Conservation (phyloP, 2,797 vertebrate species). For the Glossophaga mutica region DNA sequence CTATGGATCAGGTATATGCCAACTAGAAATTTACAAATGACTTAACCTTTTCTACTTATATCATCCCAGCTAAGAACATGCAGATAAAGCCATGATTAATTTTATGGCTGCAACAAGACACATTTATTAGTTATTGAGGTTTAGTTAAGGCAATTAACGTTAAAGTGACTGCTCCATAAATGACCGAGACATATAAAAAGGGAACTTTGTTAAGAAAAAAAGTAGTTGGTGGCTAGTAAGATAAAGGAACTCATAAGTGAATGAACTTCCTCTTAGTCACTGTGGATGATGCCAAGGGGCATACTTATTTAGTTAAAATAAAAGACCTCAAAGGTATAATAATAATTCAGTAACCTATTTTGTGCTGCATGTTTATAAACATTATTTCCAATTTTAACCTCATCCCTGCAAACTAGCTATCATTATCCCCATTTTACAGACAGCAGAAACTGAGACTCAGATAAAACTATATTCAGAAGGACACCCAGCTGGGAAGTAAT, state of each 20-base stretch:
- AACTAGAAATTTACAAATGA: conserved; percentile 28
- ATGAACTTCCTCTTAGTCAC: background rate
- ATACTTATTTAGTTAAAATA: background rate
- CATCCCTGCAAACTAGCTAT: background rate
- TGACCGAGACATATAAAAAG: conserved; percentile 2
- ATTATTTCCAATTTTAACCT: conserved; percentile 32
- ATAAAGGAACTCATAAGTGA: background rate
- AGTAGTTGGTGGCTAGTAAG: background rate
- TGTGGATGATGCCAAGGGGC: background rate
- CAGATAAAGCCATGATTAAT: conserved; percentile 20
- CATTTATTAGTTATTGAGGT: background rate
- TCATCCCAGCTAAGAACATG: background rate
- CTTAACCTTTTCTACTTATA: background rate
- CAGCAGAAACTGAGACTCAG: background rate
- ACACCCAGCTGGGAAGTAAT: background rate
- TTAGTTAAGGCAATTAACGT: conserved; percentile 36
- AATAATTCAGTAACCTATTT: background rate
- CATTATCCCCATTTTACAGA: conserved; percentile 6
- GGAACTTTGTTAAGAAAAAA: conserved; percentile 20
- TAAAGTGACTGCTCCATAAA: conserved; percentile 34
- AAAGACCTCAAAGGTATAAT: background rate
- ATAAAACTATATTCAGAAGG: background rate
- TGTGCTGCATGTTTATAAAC: conserved; percentile 15
- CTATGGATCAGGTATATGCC: background rate
- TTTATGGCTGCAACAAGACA: conserved; percentile 1